A percentile compares a stretch with the other conserved stretches of the same genome.
Conservation (phyloP, 1,140 invertebrate species). For the Anthonomus grandis region DNA sequence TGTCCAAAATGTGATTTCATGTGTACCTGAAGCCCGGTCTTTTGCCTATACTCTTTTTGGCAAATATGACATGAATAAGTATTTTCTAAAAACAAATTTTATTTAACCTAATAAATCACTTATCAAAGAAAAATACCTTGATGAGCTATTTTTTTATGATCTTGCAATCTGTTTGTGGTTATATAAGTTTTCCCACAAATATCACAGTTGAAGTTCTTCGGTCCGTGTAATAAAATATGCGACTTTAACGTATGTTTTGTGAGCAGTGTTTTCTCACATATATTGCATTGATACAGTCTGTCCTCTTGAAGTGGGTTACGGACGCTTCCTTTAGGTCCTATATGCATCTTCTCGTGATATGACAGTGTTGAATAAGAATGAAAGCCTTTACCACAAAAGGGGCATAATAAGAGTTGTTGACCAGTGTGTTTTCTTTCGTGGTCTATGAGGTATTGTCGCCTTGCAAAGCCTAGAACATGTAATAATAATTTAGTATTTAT, state of each 20-base stretch:
- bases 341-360: slow-evolving; percentile 24
- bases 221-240: slow-evolving; percentile 22
- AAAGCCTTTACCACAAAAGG: slow-evolving; percentile 26
- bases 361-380: slow-evolving; percentile 21
- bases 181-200: slow-evolving; percentile 26
- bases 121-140: slow-evolving; percentile 14
- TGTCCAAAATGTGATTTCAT: slow-evolving; percentile 21
- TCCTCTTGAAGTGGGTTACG: slow-evolving; percentile 13
- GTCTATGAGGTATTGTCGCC: slow-evolving; percentile 21
- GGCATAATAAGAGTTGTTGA: slow-evolving; percentile 19
- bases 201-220: slow-evolving; percentile 25
- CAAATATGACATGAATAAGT: slow-evolving; percentile 20
- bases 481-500: too few species aligned
- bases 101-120: background rate
- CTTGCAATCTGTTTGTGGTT: slow-evolving; percentile 20
- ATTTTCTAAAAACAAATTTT: slow-evolving; percentile 13
- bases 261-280: slow-evolving; percentile 18
- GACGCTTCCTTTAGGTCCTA: slow-evolving; percentile 10
- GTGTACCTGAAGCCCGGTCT: slow-evolving; percentile 21
- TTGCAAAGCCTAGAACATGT: slow-evolving; percentile 17
- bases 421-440: slow-evolving; percentile 28
- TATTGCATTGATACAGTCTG: slow-evolving; percentile 12
- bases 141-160: slow-evolving; percentile 24
- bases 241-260: slow-evolving; percentile 25
- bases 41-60: slow-evolving; percentile 26